These are phyloP conservation scores for Phortica variegata DNA, from an alignment of 1,140 invertebrate species.

Conservation along the genomic window DNA sequence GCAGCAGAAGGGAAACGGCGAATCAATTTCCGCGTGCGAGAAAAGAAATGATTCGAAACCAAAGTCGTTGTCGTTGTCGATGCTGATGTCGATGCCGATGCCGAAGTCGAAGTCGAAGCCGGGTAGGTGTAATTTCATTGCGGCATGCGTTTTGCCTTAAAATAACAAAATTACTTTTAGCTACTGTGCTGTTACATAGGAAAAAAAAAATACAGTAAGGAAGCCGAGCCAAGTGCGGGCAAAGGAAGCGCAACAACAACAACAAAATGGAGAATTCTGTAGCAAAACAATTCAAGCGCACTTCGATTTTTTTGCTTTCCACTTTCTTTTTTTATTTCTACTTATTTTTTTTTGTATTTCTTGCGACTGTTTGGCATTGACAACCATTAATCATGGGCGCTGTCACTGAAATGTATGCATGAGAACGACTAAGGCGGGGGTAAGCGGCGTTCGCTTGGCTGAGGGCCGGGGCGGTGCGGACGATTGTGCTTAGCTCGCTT, in stretches of 20 bases:
- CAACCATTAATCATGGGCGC: conserved; percentile 56
- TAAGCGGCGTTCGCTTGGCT: conserved; percentile 13
- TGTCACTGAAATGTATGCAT: conserved; percentile 46
- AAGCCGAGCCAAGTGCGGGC: conserved; percentile 18
- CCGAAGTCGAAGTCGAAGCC: too few species aligned
- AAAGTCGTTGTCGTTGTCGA: too few species aligned
- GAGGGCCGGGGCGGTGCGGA: too few species aligned
- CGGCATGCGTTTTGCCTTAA: conserved; percentile 41
- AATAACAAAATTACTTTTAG: conserved; percentile 56
- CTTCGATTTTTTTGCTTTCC: too few species aligned
- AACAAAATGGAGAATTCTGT: conserved; percentile 17
- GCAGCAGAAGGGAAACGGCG: too few species aligned
- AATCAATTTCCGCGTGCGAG: conserved; percentile 53
- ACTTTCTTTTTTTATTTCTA: too few species aligned
- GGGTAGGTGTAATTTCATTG: conserved; percentile 6
- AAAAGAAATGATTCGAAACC: too few species aligned
- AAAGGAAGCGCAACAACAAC: conserved; percentile 6
- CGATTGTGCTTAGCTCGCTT: too few species aligned
- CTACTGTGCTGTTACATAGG: too few species aligned
- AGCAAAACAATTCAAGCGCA: too few species aligned
- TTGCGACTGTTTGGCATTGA: conserved; percentile 43
- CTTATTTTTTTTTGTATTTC: conserved; percentile 17
- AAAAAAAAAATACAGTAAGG: too few species aligned
- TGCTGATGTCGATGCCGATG: too few species aligned
- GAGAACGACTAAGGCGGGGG: conserved; percentile 9